Evolutionary conservation across 2,113 vertebrate species (phyloP).

Genomic region (Uropsilus gracilis): DNA sequence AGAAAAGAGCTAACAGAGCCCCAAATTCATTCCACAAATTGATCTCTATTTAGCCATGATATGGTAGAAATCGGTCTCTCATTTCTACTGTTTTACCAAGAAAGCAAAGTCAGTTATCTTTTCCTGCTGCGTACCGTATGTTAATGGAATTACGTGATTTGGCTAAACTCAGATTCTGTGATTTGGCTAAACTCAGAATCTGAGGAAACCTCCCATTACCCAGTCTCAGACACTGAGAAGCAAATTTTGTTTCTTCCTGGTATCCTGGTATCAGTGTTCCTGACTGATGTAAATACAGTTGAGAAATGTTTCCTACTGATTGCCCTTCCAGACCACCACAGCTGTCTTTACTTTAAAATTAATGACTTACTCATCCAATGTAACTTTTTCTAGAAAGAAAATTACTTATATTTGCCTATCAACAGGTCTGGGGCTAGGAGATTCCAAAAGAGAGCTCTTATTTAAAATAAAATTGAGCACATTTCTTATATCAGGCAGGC

Average conservation of each 20-base stretch:
- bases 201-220: background rate
- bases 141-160: no score
- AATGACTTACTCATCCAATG: background rate
- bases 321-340: background rate
- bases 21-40: background rate
- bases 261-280: background rate
- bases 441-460: constrained; percentile 22
- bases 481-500: background rate
- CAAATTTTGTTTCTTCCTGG: background rate
- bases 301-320: background rate
- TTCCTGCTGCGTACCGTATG: background rate
- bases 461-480: constrained; percentile 36
- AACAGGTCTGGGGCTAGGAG: background rate
- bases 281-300: background rate
- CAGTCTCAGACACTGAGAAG: background rate
- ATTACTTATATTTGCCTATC: background rate
- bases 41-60: background rate
- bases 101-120: background rate
- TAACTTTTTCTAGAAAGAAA: constrained; percentile 33
- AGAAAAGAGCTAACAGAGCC: background rate
- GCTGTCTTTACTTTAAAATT: background rate
- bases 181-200: no score
- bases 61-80: background rate
- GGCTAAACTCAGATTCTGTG: no score
- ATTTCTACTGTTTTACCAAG: background rate